Evolutionary conservation across 2,113 vertebrate genomes (phyloP), one percentile per base, ranked within the genome.

Genomic region (human (Homo sapiens)): DNA sequence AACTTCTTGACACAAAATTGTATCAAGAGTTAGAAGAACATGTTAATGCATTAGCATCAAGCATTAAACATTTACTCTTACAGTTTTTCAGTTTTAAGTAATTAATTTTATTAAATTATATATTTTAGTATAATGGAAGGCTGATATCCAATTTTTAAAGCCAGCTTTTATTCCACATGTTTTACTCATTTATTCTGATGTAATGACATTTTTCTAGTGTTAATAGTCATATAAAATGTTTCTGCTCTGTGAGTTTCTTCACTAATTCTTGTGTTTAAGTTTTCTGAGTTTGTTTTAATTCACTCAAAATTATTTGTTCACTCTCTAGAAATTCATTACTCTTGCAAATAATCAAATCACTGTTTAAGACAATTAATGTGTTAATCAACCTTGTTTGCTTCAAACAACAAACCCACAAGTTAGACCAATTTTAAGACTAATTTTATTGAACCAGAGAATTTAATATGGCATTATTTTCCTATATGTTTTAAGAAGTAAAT

Each of bases 311-410:
- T 78, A 87, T 82, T 83, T 95, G 3, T 45, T 93, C 55, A 80
- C 3, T 59, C 1, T 78, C 48, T 35, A 81, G 57, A 81, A 97
- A 64, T 64, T 8, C 13, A 87, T 87, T 80, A 80, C 32, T 91
- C 17, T 86, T 89, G 20, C 9, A 93, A 87, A 83, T 64, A 66
- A 73, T 66, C 30, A 70, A 25, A 45, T 27, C 1, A 72, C 1
- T 64, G 22, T 92, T 90, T 90, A 52, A 93, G 38, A 38, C 32
- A 97, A 93, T 18, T 80, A 40, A 78, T 72, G 12, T 50, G n/a
- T 90, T 89, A 94, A 93, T 87, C 70, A 93, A 52, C 3, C 8
- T 80, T 78, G 8, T 23, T 91, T 96, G 43, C 25, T 79, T 97
- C 45, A 83, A 73, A 93, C 72, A 81, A 78, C 68, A 57, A 85